Percentiles rank a stretch among this genome's conserved stretches.
Conservation (phyloP, 2,113 vertebrate species). For the Labrus mixtus region DNA sequence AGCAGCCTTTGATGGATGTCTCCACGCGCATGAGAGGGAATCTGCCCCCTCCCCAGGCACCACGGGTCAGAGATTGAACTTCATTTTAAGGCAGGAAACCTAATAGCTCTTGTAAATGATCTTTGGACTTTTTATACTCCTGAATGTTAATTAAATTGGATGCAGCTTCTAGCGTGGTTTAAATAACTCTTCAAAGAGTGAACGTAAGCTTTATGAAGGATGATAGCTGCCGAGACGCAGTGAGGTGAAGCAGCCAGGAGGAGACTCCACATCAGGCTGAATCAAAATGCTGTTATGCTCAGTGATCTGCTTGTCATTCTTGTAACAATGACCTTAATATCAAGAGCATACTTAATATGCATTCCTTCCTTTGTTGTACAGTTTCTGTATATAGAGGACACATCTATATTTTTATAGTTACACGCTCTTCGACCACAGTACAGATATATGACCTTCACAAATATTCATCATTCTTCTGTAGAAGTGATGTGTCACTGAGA, state of each 20-base stretch:
- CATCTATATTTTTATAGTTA: slow-evolving; percentile 53
- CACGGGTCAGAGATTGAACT: slow-evolving; percentile 50
- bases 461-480: slow-evolving; percentile 48
- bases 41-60: slow-evolving; percentile 17
- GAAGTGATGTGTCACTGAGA: slow-evolving; percentile 10
- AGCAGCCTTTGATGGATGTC: slow-evolving; percentile 39
- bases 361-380: slow-evolving; percentile 39
- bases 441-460: slow-evolving; percentile 64
- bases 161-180: neutral
- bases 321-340: slow-evolving; percentile 39
- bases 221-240: neutral
- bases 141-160: slow-evolving; percentile 57
- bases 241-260: neutral
- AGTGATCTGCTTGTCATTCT: slow-evolving; percentile 40
- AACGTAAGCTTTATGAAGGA: slow-evolving; percentile 15
- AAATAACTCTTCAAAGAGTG: slow-evolving; percentile 40
- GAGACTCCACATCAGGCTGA: neutral
- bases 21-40: neutral
- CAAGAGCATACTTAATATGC: slow-evolving; percentile 52
- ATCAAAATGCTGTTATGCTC: slow-evolving; percentile 21
- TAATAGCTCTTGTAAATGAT: slow-evolving; percentile 45
- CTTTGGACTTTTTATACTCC: slow-evolving; percentile 47
- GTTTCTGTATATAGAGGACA: slow-evolving; percentile 29
- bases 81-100: slow-evolving; percentile 46
- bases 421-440: slow-evolving; percentile 40